Evolutionary conservation across 2,797 vertebrate genomes (phyloP).

Genomic region (Crypturellus tataupa): DNA sequence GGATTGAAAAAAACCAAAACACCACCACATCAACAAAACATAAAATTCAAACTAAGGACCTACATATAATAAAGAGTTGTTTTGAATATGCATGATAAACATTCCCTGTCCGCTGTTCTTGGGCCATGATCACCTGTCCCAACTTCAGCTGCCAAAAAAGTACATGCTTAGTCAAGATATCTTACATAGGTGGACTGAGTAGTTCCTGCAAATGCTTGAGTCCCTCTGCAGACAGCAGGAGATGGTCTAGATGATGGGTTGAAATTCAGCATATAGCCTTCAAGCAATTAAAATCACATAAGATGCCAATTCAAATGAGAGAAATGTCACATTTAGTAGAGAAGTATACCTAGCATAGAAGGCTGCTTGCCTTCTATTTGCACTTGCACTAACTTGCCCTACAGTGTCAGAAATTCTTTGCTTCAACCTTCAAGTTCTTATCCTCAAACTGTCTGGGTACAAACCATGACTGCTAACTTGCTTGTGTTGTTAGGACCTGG

Average conservation of each 20-base stretch:
- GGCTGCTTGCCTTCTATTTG: too few relatives aligned
- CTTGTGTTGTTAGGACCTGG: not conserved
- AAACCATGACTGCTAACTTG: not conserved
- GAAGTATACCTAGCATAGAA: not conserved
- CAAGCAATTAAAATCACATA: not conserved
- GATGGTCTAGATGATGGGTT: accelerated
- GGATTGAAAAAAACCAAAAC: not conserved
- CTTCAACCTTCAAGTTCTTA: not conserved
- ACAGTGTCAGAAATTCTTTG: not conserved
- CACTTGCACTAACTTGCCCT: not conserved
- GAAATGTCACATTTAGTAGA: not conserved
- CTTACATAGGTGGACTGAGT: not conserved
- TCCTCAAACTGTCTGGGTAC: not conserved
- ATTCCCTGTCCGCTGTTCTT: accelerated
- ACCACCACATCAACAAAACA: too few relatives aligned
- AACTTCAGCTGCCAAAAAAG: not conserved
- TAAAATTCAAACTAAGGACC: not conserved
- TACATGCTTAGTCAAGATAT: not conserved
- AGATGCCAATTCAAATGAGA: not conserved
- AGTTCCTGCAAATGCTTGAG: not conserved
- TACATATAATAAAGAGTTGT: not conserved
- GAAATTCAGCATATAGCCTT: not conserved
- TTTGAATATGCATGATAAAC: not conserved
- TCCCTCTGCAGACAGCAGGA: not conserved
- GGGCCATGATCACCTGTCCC: not conserved